Evolutionary conservation across 2,797 vertebrate genomes (phyloP).

Genomic region (Falco naumanni): DNA sequence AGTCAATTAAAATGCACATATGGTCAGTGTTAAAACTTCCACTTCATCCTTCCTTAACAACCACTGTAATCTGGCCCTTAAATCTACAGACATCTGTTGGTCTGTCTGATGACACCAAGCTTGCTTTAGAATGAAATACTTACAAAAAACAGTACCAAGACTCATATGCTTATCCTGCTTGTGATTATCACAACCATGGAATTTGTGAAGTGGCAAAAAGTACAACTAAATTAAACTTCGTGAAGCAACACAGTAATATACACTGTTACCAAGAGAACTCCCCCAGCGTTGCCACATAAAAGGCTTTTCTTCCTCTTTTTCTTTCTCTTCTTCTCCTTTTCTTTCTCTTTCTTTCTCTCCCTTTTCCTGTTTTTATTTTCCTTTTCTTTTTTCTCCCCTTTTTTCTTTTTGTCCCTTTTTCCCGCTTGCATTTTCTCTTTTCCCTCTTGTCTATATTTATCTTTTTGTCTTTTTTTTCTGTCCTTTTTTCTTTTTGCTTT

Average conservation of each 20-base stretch:
- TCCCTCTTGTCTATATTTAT: background rate
- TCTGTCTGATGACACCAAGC: conserved; percentile 6
- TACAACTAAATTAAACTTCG: conserved; percentile 30
- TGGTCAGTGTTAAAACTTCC: conserved; percentile 58
- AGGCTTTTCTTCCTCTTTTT: background rate
- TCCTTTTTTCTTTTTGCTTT: background rate
- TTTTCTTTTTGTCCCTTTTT: background rate
- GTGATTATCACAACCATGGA: background rate
- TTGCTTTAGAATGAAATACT: conserved; percentile 7
- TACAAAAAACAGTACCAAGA: background rate
- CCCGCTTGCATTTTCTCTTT: background rate
- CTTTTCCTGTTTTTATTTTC: background rate
- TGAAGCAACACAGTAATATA: background rate
- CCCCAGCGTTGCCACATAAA: background rate
- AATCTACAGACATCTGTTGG: conserved; percentile 42
- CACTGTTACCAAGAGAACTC: background rate
- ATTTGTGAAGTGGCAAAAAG: conserved; percentile 37
- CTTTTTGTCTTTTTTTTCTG: background rate
- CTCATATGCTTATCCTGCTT: background rate
- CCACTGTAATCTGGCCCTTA: conserved; percentile 28
- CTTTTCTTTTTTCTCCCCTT: background rate
- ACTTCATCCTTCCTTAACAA: conserved; percentile 42
- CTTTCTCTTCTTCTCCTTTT: background rate
- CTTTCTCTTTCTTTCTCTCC: background rate
- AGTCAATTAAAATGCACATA: conserved; percentile 47